Evolutionary conservation across 1,140 invertebrate species (phyloP).

Genomic region (Formica exsecta): DNA sequence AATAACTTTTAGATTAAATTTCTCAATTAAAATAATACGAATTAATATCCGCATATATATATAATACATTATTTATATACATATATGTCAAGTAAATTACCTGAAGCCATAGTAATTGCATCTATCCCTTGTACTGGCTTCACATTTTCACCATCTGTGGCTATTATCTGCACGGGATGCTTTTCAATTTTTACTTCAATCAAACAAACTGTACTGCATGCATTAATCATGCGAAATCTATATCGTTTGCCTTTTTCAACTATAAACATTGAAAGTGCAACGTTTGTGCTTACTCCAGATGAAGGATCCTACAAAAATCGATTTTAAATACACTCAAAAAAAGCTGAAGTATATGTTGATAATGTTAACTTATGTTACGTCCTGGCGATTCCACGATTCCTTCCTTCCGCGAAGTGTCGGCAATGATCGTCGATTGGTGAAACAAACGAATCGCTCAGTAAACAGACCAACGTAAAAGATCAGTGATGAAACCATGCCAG

Average conservation of each 20-base stretch:
- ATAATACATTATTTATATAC: no score
- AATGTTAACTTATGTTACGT: no score
- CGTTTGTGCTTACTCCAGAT: conserved; percentile 43
- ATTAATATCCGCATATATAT: no score
- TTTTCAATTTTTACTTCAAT: conserved; percentile 92
- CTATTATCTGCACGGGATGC: conserved; percentile 91
- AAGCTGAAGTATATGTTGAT: background rate
- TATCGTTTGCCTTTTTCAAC: conserved; percentile 89
- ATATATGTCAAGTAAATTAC: conserved; percentile 19
- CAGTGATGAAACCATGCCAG: no score
- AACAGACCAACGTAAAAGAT: no score
- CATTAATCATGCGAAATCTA: conserved; percentile 93
- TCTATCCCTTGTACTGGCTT: conserved; percentile 81
- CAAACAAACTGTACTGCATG: conserved; percentile 94
- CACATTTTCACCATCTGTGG: conserved; percentile 92
- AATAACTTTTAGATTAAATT: background rate
- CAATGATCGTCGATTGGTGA: no score
- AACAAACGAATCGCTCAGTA: no score
- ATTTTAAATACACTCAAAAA: background rate
- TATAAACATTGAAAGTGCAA: conserved; percentile 59
- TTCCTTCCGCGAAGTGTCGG: no score
- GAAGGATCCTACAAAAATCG: conserved; percentile 57
- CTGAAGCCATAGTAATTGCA: conserved; percentile 13
- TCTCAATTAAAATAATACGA: background rate
- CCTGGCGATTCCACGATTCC: no score